Conservation (phyloP, 2,113 vertebrate species). For the Paradoxurus hermaphroditus region DNA sequence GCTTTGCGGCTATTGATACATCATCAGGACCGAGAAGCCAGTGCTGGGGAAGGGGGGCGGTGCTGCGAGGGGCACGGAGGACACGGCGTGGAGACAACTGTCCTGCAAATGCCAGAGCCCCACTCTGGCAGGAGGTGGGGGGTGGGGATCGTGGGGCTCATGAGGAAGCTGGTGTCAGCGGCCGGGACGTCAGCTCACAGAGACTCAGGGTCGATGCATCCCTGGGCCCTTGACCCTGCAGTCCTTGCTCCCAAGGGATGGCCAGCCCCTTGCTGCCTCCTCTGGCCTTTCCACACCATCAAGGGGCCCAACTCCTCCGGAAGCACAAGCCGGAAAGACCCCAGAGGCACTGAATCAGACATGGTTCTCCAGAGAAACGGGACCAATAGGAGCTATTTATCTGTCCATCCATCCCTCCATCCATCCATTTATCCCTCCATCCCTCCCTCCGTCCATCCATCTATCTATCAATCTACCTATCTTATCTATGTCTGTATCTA, state of each 20-base stretch:
- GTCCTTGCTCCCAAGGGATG: background rate
- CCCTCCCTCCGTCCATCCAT: no score
- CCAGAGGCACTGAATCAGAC: background rate
- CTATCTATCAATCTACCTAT: rapidly evolving
- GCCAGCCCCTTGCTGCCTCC: background rate
- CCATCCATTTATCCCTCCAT: no score
- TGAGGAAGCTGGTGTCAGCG: rapidly evolving
- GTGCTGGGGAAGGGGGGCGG: background rate
- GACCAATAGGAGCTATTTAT: background rate
- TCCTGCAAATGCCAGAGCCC: background rate
- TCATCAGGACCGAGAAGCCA: background rate
- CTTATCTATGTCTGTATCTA: background rate
- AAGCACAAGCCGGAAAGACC: background rate
- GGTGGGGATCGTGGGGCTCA: background rate
- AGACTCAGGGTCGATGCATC: background rate
- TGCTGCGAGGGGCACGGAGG: rapidly evolving
- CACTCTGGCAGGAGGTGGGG: no score
- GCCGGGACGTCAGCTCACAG: rapidly evolving
- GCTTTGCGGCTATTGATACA: conserved; percentile 19
- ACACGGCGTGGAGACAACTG: rapidly evolving
- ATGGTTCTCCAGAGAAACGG: background rate
- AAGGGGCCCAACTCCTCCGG: background rate
- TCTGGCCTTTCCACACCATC: no score
- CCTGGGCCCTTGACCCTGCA: background rate
- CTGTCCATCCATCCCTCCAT: rapidly evolving